A percentile compares a stretch with the other conserved stretches of the same genome.
Evolutionary conservation across 2,797 vertebrate species (phyloP).

Genomic region (Cryptoblepharus egeriae): DNA sequence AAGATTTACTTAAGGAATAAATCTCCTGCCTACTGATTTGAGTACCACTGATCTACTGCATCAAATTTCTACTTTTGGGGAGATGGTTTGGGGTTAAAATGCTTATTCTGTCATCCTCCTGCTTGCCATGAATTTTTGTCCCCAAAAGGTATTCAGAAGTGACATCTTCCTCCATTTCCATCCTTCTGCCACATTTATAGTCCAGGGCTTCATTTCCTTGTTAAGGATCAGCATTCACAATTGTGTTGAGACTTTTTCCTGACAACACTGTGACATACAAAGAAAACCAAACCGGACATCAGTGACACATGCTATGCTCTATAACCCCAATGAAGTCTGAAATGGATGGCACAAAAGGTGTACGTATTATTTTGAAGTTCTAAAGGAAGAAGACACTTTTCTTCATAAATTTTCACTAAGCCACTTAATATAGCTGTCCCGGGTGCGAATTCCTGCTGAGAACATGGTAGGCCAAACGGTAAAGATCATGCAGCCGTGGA

Average conservation of each 20-base stretch:
- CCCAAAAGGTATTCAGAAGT: too few species aligned
- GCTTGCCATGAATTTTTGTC: neutral
- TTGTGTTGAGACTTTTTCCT: neutral
- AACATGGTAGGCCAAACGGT: conserved; percentile 85
- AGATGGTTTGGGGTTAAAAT: neutral
- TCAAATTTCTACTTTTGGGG: too few species aligned
- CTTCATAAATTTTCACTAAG: conserved; percentile 87
- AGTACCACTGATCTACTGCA: too few species aligned
- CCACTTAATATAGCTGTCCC: conserved; percentile 87
- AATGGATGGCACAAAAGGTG: conserved; percentile 20
- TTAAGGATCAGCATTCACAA: neutral
- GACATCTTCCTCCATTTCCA: neutral
- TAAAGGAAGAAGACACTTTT: neutral
- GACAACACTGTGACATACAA: neutral
- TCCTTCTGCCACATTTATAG: neutral
- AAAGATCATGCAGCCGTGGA: conserved; percentile 91
- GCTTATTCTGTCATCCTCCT: neutral
- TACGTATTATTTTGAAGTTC: conserved; percentile 47
- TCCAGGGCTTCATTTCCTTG: neutral
- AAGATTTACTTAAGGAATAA: too few species aligned
- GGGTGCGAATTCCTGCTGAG: conserved; percentile 79
- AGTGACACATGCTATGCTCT: conserved; percentile 17
- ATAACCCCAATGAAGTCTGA: neutral
- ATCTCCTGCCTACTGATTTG: too few species aligned
- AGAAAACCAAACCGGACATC: conserved; percentile 4